Percentiles rank a stretch among this genome's conserved stretches.
phyloP scores from a whole-genome alignment of 2,888 invertebrate species.

The Bugula neritina region DNA sequence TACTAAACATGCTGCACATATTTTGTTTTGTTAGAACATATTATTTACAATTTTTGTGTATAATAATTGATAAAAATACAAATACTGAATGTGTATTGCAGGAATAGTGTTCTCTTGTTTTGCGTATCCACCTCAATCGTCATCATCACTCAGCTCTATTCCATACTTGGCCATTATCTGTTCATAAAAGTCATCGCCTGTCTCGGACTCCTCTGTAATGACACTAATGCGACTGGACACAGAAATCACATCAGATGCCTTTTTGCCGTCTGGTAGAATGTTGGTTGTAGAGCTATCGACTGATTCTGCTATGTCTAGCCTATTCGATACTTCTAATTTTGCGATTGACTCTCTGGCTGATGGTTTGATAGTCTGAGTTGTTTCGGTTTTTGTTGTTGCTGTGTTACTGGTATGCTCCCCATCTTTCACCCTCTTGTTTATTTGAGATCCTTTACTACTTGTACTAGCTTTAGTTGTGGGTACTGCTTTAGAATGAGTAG shows the following conservation, averaged over 20 bases:
- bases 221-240: not conserved
- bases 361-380: not conserved
- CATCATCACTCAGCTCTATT: conserved; percentile 24
- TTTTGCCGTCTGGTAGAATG: not conserved
- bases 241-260: not conserved
- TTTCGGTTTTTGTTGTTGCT: not conserved
- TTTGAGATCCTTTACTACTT: not conserved
- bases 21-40: too few relatives aligned
- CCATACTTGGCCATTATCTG: conserved; percentile 23
- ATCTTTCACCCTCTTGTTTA: not conserved
- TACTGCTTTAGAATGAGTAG: not conserved
- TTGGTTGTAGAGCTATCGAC: not conserved
- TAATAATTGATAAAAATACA: too few relatives aligned
- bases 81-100: too few relatives aligned
- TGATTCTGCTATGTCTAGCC: too few relatives aligned
- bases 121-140: too few relatives aligned
- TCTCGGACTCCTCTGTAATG: conserved; percentile 22
- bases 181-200: conserved; percentile 16
- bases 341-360: not conserved
- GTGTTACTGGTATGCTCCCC: not conserved
- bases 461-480: not conserved
- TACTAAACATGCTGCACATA: too few relatives aligned
- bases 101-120: too few relatives aligned
- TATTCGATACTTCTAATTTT: not conserved
- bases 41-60: too few relatives aligned